These are phyloP conservation scores for Blera fallax DNA, from an alignment of 2,888 invertebrate species.

Conservation along the genomic window DNA sequence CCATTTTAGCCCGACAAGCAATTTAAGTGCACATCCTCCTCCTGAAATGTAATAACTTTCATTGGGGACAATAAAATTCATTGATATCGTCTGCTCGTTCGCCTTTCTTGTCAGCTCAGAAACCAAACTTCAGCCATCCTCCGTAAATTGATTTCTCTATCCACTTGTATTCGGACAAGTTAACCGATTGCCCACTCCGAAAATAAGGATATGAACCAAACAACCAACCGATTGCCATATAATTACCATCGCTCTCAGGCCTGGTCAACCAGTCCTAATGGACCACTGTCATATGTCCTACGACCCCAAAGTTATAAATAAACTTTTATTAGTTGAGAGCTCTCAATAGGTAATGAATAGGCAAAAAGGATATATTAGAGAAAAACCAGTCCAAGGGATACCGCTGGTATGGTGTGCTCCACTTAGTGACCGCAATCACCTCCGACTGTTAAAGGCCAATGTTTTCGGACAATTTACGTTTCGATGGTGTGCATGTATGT, in stretches of 20 bases:
- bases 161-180: not conserved
- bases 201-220: not conserved
- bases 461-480: conserved; percentile 9
- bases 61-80: not conserved
- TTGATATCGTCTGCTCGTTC: not conserved
- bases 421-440: conserved; percentile 34
- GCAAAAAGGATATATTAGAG: conserved; percentile 19
- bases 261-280: not conserved
- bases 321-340: conserved; percentile 60
- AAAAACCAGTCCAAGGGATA: not conserved
- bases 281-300: conserved; percentile 3
- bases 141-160: conserved; percentile 14
- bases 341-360: conserved; percentile 34
- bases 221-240: not conserved
- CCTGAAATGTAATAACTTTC: not conserved
- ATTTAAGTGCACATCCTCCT: too few species aligned
- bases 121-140: not conserved
- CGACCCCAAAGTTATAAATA: conserved; percentile 36
- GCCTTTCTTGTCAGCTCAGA: not conserved
- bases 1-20: not conserved
- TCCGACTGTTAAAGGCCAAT: conserved; percentile 4
- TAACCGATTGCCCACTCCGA: not conserved
- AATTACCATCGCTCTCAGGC: not conserved
- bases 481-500: not conserved
- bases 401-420: not conserved